A percentile compares a stretch with the other conserved stretches of the same genome.
phyloP scores from a whole-genome alignment of 2,797 vertebrate species.

The Gymnoscopelus braueri region DNA sequence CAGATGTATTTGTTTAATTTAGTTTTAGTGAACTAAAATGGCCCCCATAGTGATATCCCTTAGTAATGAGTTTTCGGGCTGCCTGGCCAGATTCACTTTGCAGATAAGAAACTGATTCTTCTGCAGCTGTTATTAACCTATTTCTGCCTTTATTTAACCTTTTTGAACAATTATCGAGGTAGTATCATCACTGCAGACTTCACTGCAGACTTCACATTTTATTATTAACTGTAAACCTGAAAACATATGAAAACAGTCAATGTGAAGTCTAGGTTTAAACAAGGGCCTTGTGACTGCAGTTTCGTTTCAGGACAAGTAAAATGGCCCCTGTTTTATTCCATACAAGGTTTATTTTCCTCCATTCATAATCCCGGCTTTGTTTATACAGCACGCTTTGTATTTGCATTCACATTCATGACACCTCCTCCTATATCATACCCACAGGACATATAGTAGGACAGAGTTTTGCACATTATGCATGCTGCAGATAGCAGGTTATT shows the following conservation, averaged over 20 bases:
- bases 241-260: slow-evolving; percentile 16
- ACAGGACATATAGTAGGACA: slow-evolving; percentile 55
- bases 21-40: slow-evolving; percentile 40
- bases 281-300: slow-evolving; percentile 22
- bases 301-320: slow-evolving; percentile 46
- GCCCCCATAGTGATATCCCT: slow-evolving; percentile 22
- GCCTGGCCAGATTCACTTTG: slow-evolving; percentile 30
- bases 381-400: slow-evolving; percentile 62
- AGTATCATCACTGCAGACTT: slow-evolving; percentile 25
- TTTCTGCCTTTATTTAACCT: slow-evolving; percentile 35
- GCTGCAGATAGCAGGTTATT: slow-evolving; percentile 58
- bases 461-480: slow-evolving; percentile 57
- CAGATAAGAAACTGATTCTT: slow-evolving; percentile 39
- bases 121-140: slow-evolving; percentile 18
- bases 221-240: slow-evolving; percentile 40
- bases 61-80: slow-evolving; percentile 21
- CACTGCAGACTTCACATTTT: slow-evolving; percentile 46
- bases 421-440: slow-evolving; percentile 57
- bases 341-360: slow-evolving; percentile 54
- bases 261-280: slow-evolving; percentile 36
- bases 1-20: slow-evolving; percentile 60
- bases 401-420: slow-evolving; percentile 60
- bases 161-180: slow-evolving; percentile 32
- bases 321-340: slow-evolving; percentile 25
- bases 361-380: slow-evolving; percentile 62